These are phyloP conservation scores for Hydrozoanthus tunicans DNA, from an alignment of 64 coral and sea anemone genomes.

Conservation along the genomic window DNA sequence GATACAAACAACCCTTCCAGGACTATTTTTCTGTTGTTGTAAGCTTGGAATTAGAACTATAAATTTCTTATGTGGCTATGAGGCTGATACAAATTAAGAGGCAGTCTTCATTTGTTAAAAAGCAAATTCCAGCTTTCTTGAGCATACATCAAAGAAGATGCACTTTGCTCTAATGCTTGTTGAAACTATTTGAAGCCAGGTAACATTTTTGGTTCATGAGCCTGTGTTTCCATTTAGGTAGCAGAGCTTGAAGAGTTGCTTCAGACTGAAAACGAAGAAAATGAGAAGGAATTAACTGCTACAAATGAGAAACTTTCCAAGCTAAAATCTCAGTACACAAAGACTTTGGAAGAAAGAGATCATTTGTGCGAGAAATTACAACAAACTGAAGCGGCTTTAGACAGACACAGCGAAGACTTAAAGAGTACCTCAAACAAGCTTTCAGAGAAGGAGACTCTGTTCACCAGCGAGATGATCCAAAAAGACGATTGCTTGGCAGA, in stretches of 20 bases:
- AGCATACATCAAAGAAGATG: too few species aligned
- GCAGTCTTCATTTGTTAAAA: too few species aligned
- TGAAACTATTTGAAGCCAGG: too few species aligned
- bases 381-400: slow-evolving; percentile 35
- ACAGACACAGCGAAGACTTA: slow-evolving; percentile 53
- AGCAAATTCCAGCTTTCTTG: too few species aligned
- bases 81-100: too few species aligned
- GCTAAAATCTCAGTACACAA: slow-evolving; percentile 56
- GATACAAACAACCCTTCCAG: too few species aligned
- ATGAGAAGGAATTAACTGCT: slow-evolving; percentile 65
- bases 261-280: slow-evolving; percentile 70
- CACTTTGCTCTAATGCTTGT: too few species aligned
- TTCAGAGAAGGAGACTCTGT: slow-evolving; percentile 59
- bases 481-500: slow-evolving; percentile 51
- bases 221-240: slow-evolving; percentile 1
- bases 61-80: too few species aligned
- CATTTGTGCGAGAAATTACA: slow-evolving; percentile 60
- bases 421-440: slow-evolving; percentile 57
- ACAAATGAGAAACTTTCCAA: slow-evolving; percentile 67
- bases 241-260: slow-evolving; percentile 65
- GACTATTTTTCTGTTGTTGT: too few species aligned
- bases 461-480: slow-evolving; percentile 38
- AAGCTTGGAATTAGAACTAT: too few species aligned
- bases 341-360: slow-evolving; percentile 47
- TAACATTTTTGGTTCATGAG: background rate